Conservation (phyloP, 2,113 vertebrate genomes). For the Halcyon malimbica region DNA sequence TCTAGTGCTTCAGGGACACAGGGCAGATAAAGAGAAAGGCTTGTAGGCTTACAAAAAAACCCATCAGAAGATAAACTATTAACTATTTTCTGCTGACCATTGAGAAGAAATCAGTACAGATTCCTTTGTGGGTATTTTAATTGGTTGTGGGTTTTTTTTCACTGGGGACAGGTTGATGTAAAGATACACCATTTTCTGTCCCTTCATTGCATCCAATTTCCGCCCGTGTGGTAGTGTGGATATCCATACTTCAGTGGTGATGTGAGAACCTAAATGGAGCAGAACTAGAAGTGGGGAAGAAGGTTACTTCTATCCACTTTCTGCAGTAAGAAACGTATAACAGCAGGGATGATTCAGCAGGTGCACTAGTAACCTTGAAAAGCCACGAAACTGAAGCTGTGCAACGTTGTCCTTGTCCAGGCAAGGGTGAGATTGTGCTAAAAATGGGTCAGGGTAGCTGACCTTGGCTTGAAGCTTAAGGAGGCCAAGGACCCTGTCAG, state of each 20-base stretch:
- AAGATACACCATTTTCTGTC: background rate
- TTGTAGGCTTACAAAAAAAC: background rate
- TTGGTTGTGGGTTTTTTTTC: background rate
- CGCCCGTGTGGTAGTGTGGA: background rate
- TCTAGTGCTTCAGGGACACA: background rate
- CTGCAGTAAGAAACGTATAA: background rate
- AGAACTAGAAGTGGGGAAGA: background rate
- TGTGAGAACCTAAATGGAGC: background rate
- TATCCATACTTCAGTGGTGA: rapidly evolving
- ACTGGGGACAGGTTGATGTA: background rate
- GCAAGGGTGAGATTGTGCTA: background rate
- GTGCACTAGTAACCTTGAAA: background rate
- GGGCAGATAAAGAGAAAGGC: background rate
- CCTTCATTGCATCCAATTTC: background rate
- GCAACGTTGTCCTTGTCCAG: background rate
- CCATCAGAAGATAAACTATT: background rate
- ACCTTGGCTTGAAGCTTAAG: background rate
- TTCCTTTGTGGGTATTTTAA: background rate
- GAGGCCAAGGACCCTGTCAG: rapidly evolving
- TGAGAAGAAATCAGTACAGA: background rate
- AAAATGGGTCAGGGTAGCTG: background rate
- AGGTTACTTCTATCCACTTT: background rate
- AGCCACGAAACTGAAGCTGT: background rate
- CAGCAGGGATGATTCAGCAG: background rate
- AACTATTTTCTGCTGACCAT: background rate